Base-by-base conservation (phyloP, 2,888 invertebrate species). In the Andrena dorsata region DNA sequence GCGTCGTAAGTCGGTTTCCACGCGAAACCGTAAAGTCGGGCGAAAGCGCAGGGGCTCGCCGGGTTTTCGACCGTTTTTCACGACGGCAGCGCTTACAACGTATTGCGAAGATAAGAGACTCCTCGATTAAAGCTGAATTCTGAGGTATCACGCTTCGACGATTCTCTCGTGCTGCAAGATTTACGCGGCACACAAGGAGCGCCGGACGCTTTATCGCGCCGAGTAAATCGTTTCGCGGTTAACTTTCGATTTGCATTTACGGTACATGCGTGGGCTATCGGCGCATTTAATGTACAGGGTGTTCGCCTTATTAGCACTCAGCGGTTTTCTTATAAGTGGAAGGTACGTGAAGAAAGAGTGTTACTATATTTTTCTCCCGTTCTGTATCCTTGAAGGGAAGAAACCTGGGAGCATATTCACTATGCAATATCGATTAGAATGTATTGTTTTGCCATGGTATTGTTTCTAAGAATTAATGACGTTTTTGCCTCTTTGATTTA, bases 11-110 rank as follows among this genome's bases (percentile, higher is more conserved):
- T 83, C 47, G 32, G 68, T 77, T 80, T 86, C 72, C 83, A 72
- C 61, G 74, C 63, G 60, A 76, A 86, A 86, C 77, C 85, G 80
- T 85, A 86, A 85, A 82, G 66, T 61, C 72, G 28, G 13, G 23
- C 49, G 53, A 32, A 69, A 68, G 35, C 20, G 65, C 53, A 60
- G 26, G 20, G 32, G 10, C 41, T 41, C 41, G 49, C 41, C 35
- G 76, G 49, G 26, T 82, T 82, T 82, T 82, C 82, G 66, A 75
- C 70, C 71, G 53, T 76, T 76, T 81, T 76, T 80, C 81, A 80
- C 30, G 16, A 68, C 51, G 8, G 23, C 49, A 32, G 32, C 35
- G 23, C 32, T 60, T 75, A 66, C 76, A 64, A 61, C 60, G 72
- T 58, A 75, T 64, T 60, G 58, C 71, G 28, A 53, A 76, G 82